Percentiles rank a stretch among this genome's conserved stretches.
These are phyloP conservation scores for Monodelphis domestica DNA, from an alignment of 2,797 vertebrate genomes.

Conservation along the genomic window DNA sequence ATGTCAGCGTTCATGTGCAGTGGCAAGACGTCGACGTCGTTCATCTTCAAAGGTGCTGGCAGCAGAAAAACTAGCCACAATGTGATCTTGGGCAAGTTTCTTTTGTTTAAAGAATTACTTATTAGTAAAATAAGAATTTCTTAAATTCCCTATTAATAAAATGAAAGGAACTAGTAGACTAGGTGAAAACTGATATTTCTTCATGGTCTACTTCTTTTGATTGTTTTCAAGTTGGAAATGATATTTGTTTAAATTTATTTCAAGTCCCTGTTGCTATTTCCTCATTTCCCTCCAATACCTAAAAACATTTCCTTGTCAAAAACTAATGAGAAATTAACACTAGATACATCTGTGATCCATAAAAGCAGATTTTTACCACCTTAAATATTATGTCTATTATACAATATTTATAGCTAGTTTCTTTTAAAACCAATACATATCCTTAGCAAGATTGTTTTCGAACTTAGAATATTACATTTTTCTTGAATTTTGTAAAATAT, in stretches of 20 bases:
- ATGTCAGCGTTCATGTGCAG: no score
- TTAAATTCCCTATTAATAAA: not conserved
- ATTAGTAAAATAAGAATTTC: not conserved
- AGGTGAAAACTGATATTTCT: not conserved
- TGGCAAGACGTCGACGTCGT: no score
- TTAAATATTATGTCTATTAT: not conserved
- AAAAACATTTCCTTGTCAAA: not conserved
- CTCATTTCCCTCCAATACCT: no score
- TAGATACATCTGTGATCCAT: not conserved
- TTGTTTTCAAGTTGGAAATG: not conserved
- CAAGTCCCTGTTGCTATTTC: not conserved
- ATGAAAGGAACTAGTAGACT: not conserved
- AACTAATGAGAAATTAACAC: not conserved
- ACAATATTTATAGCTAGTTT: not conserved
- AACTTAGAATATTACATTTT: not conserved
- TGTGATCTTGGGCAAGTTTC: not conserved
- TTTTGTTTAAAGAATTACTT: not conserved
- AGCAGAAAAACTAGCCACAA: no score
- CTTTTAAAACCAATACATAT: not conserved
- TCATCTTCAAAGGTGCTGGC: no score
- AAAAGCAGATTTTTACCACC: not conserved
- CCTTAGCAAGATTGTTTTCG: not conserved
- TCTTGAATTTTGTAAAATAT: not conserved
- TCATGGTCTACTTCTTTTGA: no score
- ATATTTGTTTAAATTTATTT: not conserved